Conservation (phyloP, 2,113 vertebrate species). For the Parotia lawesii region DNA sequence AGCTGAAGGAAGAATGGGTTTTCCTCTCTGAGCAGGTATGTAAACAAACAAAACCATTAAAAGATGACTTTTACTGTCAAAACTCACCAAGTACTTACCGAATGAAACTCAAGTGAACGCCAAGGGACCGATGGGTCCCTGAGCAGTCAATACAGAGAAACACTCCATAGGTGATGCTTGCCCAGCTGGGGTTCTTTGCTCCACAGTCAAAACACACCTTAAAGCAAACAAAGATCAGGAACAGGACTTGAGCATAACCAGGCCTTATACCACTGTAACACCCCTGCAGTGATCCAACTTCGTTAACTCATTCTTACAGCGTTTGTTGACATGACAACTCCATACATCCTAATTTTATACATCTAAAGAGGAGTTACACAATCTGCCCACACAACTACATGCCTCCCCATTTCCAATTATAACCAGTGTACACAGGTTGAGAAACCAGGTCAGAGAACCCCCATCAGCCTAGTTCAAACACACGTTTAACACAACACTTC, state of each 20-base stretch:
- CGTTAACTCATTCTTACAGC: not conserved
- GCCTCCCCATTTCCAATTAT: not conserved
- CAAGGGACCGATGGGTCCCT: constrained; percentile 89
- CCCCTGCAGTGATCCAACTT: not conserved
- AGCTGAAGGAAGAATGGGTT: not conserved
- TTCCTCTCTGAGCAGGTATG: not conserved
- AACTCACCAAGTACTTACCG: constrained; percentile 68
- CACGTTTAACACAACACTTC: not conserved
- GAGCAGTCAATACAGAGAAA: constrained; percentile 97
- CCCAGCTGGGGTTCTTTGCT: constrained; percentile 96
- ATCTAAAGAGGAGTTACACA: not conserved
- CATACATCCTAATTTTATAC: not conserved
- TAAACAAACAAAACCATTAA: not conserved
- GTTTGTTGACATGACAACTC: not conserved
- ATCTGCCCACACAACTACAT: not conserved
- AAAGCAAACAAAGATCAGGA: not conserved
- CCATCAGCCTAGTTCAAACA: not conserved
- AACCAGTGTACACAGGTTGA: not conserved
- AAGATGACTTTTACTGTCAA: not conserved
- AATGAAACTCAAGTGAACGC: constrained; percentile 93
- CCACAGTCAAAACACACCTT: constrained; percentile 94
- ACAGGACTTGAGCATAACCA: not conserved
- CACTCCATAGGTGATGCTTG: constrained; percentile 94
- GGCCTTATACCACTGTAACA: not conserved
- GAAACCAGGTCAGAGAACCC: not conserved